These are phyloP conservation scores for Bombus superbus DNA, from an alignment of 1,140 invertebrate species.

Conservation along the genomic window DNA sequence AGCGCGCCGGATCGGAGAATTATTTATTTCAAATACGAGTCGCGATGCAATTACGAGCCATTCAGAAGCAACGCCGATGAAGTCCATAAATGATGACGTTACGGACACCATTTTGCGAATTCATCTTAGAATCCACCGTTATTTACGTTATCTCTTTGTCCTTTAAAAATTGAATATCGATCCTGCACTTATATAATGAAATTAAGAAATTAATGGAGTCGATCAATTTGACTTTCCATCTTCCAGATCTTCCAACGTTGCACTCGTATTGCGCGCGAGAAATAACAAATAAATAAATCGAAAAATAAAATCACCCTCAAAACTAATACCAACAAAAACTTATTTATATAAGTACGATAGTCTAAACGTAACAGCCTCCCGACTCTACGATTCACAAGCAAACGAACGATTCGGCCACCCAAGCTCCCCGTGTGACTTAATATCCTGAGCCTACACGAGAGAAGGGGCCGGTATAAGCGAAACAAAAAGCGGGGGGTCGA, in stretches of 20 bases:
- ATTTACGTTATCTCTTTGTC: too few relatives aligned
- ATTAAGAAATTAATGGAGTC: too few relatives aligned
- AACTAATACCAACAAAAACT: background rate
- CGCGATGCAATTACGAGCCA: too few relatives aligned
- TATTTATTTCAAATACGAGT: background rate
- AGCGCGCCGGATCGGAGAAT: background rate
- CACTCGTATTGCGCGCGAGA: too few relatives aligned
- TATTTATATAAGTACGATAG: background rate
- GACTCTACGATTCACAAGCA: background rate
- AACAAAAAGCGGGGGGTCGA: background rate
- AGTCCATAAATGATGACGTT: too few relatives aligned
- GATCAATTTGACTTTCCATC: too few relatives aligned
- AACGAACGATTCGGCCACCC: background rate
- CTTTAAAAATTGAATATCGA: too few relatives aligned
- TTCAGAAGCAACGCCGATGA: too few relatives aligned
- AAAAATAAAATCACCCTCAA: background rate
- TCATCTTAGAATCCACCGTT: too few relatives aligned
- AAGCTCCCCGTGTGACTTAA: background rate
- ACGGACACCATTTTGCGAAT: too few relatives aligned
- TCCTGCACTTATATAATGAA: too few relatives aligned
- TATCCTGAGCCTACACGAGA: constrained; percentile 18
- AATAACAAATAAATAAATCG: background rate
- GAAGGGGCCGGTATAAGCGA: constrained; percentile 34
- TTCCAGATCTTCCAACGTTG: too few relatives aligned
- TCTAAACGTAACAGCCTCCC: background rate